Percentiles rank a stretch among this genome's conserved stretches.
Conservation (phyloP, 2,888 invertebrate species). For the Nomada fucata region DNA sequence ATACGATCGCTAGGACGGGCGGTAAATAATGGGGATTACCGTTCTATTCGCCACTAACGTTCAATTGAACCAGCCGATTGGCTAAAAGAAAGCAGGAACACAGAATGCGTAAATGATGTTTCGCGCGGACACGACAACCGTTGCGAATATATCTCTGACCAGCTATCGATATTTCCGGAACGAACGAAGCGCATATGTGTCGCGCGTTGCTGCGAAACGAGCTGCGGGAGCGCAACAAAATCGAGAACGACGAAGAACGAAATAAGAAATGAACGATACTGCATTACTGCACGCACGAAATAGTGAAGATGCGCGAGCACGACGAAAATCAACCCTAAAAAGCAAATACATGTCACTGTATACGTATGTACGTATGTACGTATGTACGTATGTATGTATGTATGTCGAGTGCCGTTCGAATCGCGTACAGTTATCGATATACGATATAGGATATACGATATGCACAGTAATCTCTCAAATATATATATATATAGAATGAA, state of each 20-base stretch:
- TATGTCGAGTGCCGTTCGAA: not conserved
- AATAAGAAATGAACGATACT: not conserved
- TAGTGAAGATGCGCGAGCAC: not conserved
- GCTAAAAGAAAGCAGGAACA: not conserved
- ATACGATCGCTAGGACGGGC: not conserved
- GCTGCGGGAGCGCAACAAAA: not conserved
- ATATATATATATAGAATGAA: constrained; percentile 13
- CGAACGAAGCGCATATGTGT: not conserved
- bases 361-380: not conserved
- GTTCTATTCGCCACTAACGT: not conserved
- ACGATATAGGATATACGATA: constrained; percentile 4
- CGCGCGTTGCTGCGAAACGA: not conserved
- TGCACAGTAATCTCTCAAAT: constrained; percentile 28
- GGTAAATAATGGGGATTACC: not conserved
- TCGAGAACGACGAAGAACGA: not conserved
- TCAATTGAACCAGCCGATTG: not conserved
- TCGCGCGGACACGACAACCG: not conserved
- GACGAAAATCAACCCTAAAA: not conserved
- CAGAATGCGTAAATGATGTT: not conserved
- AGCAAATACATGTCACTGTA: not conserved
- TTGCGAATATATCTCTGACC: not conserved
- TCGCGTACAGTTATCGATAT: not conserved
- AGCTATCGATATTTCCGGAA: constrained; percentile 20
- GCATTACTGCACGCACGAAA: not conserved
- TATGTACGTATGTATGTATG: too few species aligned